Percentiles rank a stretch among this genome's conserved stretches.
These are phyloP conservation scores for Leptothorax acervorum DNA, from an alignment of 2,888 invertebrate genomes.

Conservation along the genomic window DNA sequence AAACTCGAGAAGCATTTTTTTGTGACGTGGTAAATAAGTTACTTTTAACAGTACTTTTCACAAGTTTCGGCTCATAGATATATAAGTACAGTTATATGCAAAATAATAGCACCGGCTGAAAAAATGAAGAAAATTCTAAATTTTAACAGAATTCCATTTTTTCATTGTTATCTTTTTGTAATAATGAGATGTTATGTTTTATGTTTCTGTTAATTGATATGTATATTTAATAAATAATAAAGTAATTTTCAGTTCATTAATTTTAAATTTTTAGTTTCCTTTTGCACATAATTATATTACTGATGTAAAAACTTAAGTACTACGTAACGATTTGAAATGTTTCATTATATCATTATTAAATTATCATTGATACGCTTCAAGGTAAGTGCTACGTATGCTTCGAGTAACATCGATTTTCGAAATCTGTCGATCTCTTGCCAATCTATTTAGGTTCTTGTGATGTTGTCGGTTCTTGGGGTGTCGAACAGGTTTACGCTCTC, in stretches of 20 bases:
- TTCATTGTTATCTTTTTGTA: no score
- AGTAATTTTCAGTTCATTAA: no score
- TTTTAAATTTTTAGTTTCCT: no score
- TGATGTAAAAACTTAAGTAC: not conserved
- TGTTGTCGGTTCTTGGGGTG: not conserved
- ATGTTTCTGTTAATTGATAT: no score
- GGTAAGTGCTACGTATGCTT: not conserved
- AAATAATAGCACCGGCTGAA: no score
- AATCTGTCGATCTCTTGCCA: not conserved
- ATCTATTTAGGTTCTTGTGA: not conserved
- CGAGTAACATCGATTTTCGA: not conserved
- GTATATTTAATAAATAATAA: no score
- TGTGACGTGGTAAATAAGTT: not conserved
- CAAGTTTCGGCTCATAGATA: not conserved
- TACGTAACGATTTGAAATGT: not conserved
- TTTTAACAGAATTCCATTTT: no score
- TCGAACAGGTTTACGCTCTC: constrained; percentile 74
- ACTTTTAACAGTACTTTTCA: not conserved
- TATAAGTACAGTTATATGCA: no score
- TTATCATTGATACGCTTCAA: not conserved
- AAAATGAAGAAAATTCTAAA: no score
- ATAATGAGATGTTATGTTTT: no score
- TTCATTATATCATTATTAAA: not conserved
- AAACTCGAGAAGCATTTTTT: not conserved
- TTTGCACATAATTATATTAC: not conserved